phyloP scores from a whole-genome alignment of 1,140 invertebrate species.

The Eulimnadia texana region DNA sequence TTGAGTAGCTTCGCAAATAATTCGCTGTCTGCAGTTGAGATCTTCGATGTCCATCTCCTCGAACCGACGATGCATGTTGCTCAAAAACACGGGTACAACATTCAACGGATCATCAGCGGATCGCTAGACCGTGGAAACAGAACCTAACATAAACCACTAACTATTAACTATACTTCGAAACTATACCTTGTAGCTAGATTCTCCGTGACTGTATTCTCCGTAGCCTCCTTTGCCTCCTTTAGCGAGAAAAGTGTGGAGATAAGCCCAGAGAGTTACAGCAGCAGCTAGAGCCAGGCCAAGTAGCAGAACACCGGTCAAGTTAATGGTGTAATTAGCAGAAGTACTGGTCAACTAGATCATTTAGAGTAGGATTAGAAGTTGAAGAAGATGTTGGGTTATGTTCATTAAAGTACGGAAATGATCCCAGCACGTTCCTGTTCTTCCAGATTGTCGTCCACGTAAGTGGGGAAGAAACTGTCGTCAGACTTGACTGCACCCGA shows the following conservation, averaged over 20 bases:
- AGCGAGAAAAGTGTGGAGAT: not conserved
- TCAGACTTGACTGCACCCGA: not conserved
- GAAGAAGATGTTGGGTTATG: not conserved
- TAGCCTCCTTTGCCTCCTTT: not conserved
- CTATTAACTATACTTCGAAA: not conserved
- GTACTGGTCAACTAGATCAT: slow-evolving; percentile 4
- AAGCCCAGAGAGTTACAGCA: slow-evolving; percentile 15
- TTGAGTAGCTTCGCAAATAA: slow-evolving; percentile 10
- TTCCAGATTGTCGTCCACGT: slow-evolving; percentile 4
- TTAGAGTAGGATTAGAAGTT: not conserved
- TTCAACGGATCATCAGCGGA: not conserved
- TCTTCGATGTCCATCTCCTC: not conserved
- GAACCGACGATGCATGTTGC: slow-evolving; percentile 9
- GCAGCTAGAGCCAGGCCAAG: slow-evolving; percentile 14
- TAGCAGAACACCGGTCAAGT: slow-evolving; percentile 15
- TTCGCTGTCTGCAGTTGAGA: slow-evolving; percentile 1
- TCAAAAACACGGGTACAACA: slow-evolving; percentile 1
- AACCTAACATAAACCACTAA: too few relatives aligned
- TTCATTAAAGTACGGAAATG: slow-evolving; percentile 14
- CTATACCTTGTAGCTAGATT: not conserved
- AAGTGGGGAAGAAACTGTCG: slow-evolving; percentile 10
- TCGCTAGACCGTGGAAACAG: not conserved
- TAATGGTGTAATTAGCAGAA: slow-evolving; percentile 14
- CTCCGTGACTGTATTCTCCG: not conserved
- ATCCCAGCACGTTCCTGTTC: slow-evolving; percentile 9